Conservation (phyloP, 2,888 invertebrate species). For the Ennomos fuscantarius region DNA sequence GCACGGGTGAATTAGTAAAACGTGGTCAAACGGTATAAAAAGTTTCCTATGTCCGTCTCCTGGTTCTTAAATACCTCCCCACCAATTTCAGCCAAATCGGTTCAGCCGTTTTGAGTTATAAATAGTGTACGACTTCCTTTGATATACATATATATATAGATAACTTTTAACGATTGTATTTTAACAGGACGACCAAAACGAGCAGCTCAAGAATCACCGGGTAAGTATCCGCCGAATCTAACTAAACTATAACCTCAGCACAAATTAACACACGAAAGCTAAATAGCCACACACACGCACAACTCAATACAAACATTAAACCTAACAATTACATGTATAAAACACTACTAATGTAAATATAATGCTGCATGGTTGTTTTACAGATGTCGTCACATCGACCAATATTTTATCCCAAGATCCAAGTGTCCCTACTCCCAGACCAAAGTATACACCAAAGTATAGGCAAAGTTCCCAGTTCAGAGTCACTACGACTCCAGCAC, state of each 20-base stretch:
- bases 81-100: too few relatives aligned
- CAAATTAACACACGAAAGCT: conserved; percentile 42
- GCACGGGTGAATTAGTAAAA: too few relatives aligned
- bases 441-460: conserved; percentile 60
- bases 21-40: too few relatives aligned
- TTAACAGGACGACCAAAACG: conserved; percentile 58
- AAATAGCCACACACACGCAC: conserved; percentile 44
- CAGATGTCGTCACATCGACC: conserved; percentile 80
- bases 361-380: conserved; percentile 79
- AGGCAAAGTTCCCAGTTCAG: conserved; percentile 19
- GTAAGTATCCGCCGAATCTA: conserved; percentile 48
- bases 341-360: conserved; percentile 59
- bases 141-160: too few relatives aligned
- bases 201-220: conserved; percentile 49
- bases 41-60: too few relatives aligned
- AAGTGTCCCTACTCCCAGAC: conserved; percentile 46
- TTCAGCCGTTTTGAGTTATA: too few relatives aligned
- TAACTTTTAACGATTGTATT: not conserved
- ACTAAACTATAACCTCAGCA: conserved; percentile 21
- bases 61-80: too few relatives aligned
- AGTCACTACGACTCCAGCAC: conserved; percentile 51
- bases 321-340: conserved; percentile 49
- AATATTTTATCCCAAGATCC: conserved; percentile 34
- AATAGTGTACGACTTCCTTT: too few relatives aligned
- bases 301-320: conserved; percentile 31